A percentile compares a stretch with the other conserved stretches of the same genome.
Conservation (phyloP, 2,113 vertebrate genomes). For the Lampris incognitus region DNA sequence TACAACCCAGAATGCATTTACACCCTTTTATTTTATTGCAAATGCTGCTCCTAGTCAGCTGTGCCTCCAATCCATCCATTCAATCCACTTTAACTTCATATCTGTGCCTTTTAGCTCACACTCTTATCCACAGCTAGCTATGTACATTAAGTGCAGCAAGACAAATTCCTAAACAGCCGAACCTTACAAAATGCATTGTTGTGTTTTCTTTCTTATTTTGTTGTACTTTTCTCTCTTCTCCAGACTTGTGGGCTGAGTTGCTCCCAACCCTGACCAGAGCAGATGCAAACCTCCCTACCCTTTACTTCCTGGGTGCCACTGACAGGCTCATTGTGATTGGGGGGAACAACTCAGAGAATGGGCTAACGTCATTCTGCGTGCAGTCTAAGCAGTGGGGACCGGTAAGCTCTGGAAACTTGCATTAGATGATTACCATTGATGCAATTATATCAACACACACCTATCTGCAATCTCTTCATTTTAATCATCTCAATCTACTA, state of each 20-base stretch:
- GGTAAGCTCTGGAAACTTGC: background rate
- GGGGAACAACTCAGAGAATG: conserved; percentile 77
- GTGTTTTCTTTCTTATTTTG: background rate
- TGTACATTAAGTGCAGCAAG: too few species aligned
- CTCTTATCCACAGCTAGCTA: too few species aligned
- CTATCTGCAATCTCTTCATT: background rate
- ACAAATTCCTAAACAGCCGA: too few species aligned
- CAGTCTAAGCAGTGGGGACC: conserved; percentile 75
- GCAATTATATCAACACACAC: background rate
- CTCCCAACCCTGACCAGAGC: conserved; percentile 81
- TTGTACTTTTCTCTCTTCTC: conserved; percentile 12
- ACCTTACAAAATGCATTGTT: too few species aligned
- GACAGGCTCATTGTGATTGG: conserved; percentile 82
- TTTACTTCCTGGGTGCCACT: conserved; percentile 81
- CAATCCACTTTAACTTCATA: background rate
- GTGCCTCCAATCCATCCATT: background rate
- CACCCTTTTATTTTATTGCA: too few species aligned
- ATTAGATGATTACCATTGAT: too few species aligned
- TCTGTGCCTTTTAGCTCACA: background rate
- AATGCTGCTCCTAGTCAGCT: too few species aligned
- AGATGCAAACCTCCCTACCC: conserved; percentile 74
- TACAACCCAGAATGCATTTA: background rate
- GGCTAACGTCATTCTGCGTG: conserved; percentile 78
- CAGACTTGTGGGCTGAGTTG: conserved; percentile 83
- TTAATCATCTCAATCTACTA: too few species aligned